Base-by-base conservation (phyloP, 1,140 invertebrate species). In the Drosophila suzukii region DNA sequence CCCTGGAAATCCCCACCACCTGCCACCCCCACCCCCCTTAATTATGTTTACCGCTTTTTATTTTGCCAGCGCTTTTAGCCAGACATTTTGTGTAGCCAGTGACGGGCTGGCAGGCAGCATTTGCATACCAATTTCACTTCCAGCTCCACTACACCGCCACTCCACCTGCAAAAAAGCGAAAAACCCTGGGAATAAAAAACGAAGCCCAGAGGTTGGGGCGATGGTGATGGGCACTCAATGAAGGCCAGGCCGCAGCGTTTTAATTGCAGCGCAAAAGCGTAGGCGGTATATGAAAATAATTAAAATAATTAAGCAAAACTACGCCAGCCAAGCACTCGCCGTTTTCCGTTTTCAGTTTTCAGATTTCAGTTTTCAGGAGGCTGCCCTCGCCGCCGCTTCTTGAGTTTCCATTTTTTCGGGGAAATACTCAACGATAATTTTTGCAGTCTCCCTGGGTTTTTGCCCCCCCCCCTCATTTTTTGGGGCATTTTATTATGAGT, bases 261-360 rank as follows among this genome's bases (percentile, higher is more conserved):
- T 85, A 85, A 85, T 85, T 85, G 82, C 82, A 78, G 65, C 78
- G 70, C 74, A 51, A 59, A 50, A 51, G 43, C 66, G 78, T 86
- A 58, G 62, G 73, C 78, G 78, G 82, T 67, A 81, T 71, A 86
- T 75, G 59, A 78, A 81, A 78, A 86, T 84, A 86, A 86, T 86
- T 88, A 83, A 86, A 86, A 86, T 86, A 86, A 86, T 86, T 86
- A 89, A 86, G 84, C 75, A 74, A 88, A 88, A 83, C 75, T 86
- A 85, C 82, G 81, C 55, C 66, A 74, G 49, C 34, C 46, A 43
- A 61, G 54, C 36, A 59, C 41, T 61, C 61, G 65, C 60, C 65
- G 63, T 51, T 59, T 32, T 27, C 27, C 5, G 27, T 27, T 27
- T 27, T 27, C 27, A 27, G 27, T 27, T 27, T 27, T 27, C 27